Base-by-base conservation (phyloP, 35 echinoderm and acorn worm species). In the Ophioderma brevispina region DNA sequence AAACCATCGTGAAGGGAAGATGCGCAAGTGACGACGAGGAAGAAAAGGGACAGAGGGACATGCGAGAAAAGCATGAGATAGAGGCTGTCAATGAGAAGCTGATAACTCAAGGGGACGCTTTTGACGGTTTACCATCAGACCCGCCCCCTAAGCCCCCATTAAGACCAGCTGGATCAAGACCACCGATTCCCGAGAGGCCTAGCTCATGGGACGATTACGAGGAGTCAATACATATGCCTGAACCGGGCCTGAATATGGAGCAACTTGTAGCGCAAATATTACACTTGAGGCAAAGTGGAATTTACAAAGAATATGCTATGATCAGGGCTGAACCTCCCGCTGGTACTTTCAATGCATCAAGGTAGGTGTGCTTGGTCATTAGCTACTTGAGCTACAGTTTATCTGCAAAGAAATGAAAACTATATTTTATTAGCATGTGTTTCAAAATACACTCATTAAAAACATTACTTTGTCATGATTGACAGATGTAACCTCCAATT, bases 261-360 rank as follows among this genome's bases (percentile, higher is more conserved):
- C 76, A 79, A 38, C 80, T 98, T 46, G 96, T 98, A 13, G 91
- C 89, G 6, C 92, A 98, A 49, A 79, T 99, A 30, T 77, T 95
- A 8, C 87, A 81, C 21, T 75, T 89, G 30, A 95, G 82, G 46
- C 90, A 99, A 37, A 95, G 87, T 86, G 96, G 96, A 14, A 93
- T 98, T 31, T 98, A 95, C 55, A 88, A 98, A 82, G 93, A 98
- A 55, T 98, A 98, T 93, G 93, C 93, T 42, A 89, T 85, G 30
- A 98, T 98, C 49, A 90, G 96, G 40, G 87, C 87, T 30, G 96
- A 98, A 85, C 93, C 96, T 13, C 96, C 96, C 28, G 90, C 93
- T 79, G 93, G 96, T 23, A 90, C 77, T 37, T 98, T 98, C 79
- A 85, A 95, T 78, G 86, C 87, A 46, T 98, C 96, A 95, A 98